These are phyloP conservation scores for Grapholita molesta DNA, from an alignment of 1,140 invertebrate species.

Conservation along the genomic window DNA sequence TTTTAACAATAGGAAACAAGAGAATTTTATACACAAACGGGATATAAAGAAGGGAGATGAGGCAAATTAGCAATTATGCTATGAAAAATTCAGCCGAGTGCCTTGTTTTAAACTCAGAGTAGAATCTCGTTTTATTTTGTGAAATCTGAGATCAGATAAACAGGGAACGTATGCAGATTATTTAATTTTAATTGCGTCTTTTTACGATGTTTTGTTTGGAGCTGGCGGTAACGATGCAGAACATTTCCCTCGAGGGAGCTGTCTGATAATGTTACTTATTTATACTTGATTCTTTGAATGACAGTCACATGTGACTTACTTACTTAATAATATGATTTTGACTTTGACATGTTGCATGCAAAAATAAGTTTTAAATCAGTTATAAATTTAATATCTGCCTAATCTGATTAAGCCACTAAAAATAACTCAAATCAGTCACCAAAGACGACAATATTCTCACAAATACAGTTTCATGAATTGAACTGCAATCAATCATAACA, in stretches of 20 bases:
- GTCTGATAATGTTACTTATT: not conserved
- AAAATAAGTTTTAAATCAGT: slow-evolving; percentile 15
- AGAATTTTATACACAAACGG: slow-evolving; percentile 39
- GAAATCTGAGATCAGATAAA: slow-evolving; percentile 33
- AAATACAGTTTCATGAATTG: not conserved
- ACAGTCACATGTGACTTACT: slow-evolving; percentile 11
- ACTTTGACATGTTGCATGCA: too few relatives aligned
- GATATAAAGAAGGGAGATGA: slow-evolving; percentile 38
- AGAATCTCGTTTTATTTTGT: slow-evolving; percentile 42
- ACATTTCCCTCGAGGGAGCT: slow-evolving; percentile 1
- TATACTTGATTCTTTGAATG: not conserved
- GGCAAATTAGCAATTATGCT: slow-evolving; percentile 70
- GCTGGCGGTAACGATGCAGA: slow-evolving; percentile 1
- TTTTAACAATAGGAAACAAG: slow-evolving; percentile 58
- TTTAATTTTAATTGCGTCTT: slow-evolving; percentile 11
- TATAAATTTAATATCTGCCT: slow-evolving; percentile 19
- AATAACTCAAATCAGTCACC: not conserved
- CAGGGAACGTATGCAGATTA: slow-evolving; percentile 5
- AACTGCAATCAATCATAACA: slow-evolving; percentile 25
- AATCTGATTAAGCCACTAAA: slow-evolving; percentile 14
- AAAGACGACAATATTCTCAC: not conserved
- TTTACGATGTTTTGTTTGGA: slow-evolving; percentile 10
- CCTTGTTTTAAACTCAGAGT: slow-evolving; percentile 47
- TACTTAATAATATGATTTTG: too few relatives aligned
- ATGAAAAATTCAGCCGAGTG: slow-evolving; percentile 47